A percentile compares a stretch with the other conserved stretches of the same genome.
phyloP scores from a whole-genome alignment of 2,113 vertebrate genomes.

The Ctenodactylus gundi region DNA sequence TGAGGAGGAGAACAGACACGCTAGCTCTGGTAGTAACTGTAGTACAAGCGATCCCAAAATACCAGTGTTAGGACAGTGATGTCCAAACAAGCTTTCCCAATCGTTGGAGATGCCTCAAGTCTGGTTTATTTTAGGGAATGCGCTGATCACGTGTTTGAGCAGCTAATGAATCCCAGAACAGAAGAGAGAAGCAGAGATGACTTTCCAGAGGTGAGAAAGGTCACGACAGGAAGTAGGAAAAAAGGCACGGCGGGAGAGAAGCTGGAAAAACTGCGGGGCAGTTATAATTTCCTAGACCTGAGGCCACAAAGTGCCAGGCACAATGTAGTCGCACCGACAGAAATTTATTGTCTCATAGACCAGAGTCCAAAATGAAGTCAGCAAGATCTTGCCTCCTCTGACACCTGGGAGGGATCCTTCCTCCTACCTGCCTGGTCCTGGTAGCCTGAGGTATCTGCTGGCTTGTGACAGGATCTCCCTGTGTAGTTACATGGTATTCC shows the following conservation, averaged over 20 bases:
- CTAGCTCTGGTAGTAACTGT: neutral
- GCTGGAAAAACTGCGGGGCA: neutral
- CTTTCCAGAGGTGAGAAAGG: neutral
- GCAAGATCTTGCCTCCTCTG: neutral
- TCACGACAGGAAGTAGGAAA: neutral
- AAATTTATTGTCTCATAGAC: neutral
- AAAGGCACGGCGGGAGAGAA: neutral
- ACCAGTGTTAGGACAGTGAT: neutral
- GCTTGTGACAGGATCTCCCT: no score
- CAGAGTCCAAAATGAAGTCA: no score
- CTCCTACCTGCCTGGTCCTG: neutral
- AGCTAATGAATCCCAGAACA: neutral
- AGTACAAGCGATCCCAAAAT: neutral
- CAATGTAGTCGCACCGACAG: neutral
- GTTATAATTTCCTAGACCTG: neutral
- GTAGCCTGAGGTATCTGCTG: neutral
- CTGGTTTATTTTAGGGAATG: neutral
- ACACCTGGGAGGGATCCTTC: neutral
- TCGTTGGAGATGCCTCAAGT: neutral
- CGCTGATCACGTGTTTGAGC: neutral
- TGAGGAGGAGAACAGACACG: neutral
- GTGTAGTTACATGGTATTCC: neutral
- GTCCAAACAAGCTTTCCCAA: neutral
- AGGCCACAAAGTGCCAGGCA: neutral
- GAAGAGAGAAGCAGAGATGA: neutral